These are phyloP conservation scores for Mycalesis mineus DNA, from an alignment of 2,888 invertebrate genomes.

Conservation along the genomic window DNA sequence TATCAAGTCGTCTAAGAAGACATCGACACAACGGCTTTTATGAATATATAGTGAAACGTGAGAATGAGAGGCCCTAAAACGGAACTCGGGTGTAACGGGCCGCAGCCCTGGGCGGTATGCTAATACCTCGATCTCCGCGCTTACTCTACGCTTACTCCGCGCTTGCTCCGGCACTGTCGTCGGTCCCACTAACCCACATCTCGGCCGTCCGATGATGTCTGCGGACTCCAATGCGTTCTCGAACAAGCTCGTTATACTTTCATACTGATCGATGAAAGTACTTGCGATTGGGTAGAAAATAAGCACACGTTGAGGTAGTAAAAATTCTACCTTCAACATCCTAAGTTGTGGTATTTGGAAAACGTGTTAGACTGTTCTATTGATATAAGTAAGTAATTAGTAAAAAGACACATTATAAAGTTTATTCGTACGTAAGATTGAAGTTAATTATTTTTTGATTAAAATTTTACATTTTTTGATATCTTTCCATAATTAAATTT, in stretches of 20 bases:
- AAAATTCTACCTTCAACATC: not conserved
- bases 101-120: conserved; percentile 65
- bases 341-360: too few relatives aligned
- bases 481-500: too few relatives aligned
- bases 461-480: too few relatives aligned
- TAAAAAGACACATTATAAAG: too few relatives aligned
- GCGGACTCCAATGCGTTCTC: conserved; percentile 64
- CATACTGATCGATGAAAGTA: conserved; percentile 70
- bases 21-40: conserved; percentile 1
- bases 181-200: conserved; percentile 74
- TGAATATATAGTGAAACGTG: conserved; percentile 51
- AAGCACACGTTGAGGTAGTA: conserved; percentile 6
- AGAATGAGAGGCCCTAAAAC: conserved; percentile 60
- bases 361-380: too few relatives aligned
- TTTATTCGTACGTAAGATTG: too few relatives aligned
- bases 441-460: too few relatives aligned
- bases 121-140: conserved; percentile 58
- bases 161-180: conserved; percentile 42
- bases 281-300: conserved; percentile 27
- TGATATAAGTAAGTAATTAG: too few relatives aligned
- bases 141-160: too few relatives aligned
- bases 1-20: too few relatives aligned
- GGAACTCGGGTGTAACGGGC: conserved; percentile 65
- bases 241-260: conserved; percentile 73
- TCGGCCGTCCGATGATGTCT: conserved; percentile 61